Evolutionary conservation across 2,113 vertebrate species (phyloP).

Genomic region (Cochlearius cochlearius): DNA sequence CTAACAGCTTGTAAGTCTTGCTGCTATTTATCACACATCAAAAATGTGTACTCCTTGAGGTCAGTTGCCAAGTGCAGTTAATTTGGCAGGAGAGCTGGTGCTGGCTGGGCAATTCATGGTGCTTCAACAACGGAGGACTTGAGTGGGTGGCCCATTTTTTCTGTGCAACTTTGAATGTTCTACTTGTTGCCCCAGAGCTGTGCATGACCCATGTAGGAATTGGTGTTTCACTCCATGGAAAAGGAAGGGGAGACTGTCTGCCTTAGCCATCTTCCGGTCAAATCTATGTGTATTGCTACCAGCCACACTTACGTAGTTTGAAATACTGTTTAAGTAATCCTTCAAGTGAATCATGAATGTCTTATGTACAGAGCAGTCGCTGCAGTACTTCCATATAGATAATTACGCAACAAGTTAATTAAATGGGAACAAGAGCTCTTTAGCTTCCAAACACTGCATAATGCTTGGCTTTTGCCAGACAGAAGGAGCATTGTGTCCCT

Average conservation of each 20-base stretch:
- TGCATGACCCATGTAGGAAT: neutral
- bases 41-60: neutral
- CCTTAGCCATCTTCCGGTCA: neutral
- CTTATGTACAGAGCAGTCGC: neutral
- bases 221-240: neutral
- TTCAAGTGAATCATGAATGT: neutral
- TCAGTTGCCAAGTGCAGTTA: neutral
- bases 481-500: constrained; percentile 11
- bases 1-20: neutral
- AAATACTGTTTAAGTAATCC: neutral
- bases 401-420: constrained; percentile 16
- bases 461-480: neutral
- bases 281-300: neutral
- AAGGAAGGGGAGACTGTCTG: neutral
- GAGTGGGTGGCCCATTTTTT: neutral
- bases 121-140: neutral
- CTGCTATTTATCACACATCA: constrained; percentile 17
- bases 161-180: neutral
- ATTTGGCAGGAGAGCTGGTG: neutral
- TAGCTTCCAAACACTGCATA: neutral
- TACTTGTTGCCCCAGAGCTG: neutral
- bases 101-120: neutral
- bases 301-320: neutral
- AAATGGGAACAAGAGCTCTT: constrained; percentile 35
- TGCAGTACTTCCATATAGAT: neutral